phyloP scores from a whole-genome alignment of 2,888 invertebrate genomes.

The Heterodera filipjevi region DNA sequence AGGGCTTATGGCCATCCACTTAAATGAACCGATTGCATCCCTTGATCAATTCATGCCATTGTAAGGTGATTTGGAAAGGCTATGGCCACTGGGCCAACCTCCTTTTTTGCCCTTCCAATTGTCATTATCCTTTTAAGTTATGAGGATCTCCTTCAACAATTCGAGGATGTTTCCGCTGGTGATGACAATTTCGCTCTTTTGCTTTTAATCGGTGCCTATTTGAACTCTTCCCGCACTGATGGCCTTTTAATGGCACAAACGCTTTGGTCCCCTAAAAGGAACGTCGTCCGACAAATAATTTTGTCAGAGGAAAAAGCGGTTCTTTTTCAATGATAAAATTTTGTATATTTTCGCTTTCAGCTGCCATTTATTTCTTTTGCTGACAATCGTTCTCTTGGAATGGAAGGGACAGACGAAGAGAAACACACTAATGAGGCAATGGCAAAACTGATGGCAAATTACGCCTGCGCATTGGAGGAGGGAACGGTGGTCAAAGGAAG shows the following conservation, averaged over 20 bases:
- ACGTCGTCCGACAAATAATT: slow-evolving; percentile 53
- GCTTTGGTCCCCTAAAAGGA: slow-evolving; percentile 50
- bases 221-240: slow-evolving; percentile 41
- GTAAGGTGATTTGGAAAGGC: too few relatives aligned
- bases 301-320: slow-evolving; percentile 16
- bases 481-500: background rate
- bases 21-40: slow-evolving; percentile 49
- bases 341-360: background rate
- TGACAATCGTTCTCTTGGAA: background rate
- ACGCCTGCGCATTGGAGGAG: background rate
- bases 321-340: background rate
- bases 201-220: slow-evolving; percentile 43
- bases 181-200: slow-evolving; percentile 46
- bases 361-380: background rate
- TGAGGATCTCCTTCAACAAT: slow-evolving; percentile 53
- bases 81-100: too few relatives aligned
- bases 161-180: slow-evolving; percentile 52
- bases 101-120: too few relatives aligned
- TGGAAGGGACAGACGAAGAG: background rate
- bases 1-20: slow-evolving; percentile 45
- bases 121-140: slow-evolving; percentile 49
- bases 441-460: background rate
- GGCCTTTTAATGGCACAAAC: slow-evolving; percentile 38
- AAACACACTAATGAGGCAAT: background rate
- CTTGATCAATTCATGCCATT: slow-evolving; percentile 61